phyloP scores from a whole-genome alignment of 2,113 vertebrate genomes.

The Circaetus gallicus region DNA sequence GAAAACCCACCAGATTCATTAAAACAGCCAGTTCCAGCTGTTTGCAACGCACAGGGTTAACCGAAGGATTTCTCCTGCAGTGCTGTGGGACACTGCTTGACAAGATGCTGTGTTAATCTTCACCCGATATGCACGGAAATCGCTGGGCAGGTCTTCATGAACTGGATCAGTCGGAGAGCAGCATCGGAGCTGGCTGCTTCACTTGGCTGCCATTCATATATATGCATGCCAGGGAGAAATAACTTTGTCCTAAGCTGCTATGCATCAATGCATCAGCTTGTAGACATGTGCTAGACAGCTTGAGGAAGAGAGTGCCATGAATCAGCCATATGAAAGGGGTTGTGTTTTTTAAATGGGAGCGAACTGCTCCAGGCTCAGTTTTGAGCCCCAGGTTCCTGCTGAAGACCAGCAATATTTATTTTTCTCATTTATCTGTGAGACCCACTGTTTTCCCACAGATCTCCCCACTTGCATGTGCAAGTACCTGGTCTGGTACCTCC shows the following conservation, averaged over 20 bases:
- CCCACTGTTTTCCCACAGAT: not conserved
- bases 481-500: not conserved
- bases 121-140: not conserved
- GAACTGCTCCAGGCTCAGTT: not conserved
- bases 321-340: not conserved
- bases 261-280: not conserved
- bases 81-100: not conserved
- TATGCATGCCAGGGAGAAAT: not conserved
- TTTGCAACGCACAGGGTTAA: not conserved
- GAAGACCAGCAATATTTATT: not conserved
- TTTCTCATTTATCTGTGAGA: not conserved
- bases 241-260: conserved; percentile 7
- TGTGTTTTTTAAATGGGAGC: not conserved
- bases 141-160: not conserved
- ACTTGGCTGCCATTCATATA: not conserved
- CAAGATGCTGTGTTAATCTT: not conserved
- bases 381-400: not conserved
- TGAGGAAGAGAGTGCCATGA: not conserved
- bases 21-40: not conserved
- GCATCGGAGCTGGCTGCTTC: not conserved
- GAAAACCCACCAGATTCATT: not conserved
- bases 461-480: not conserved
- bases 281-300: conserved; percentile 21
- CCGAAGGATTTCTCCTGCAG: not conserved
- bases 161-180: not conserved